These are phyloP conservation scores for Papilio glaucus DNA, from an alignment of 1,140 invertebrate genomes.

Conservation along the genomic window DNA sequence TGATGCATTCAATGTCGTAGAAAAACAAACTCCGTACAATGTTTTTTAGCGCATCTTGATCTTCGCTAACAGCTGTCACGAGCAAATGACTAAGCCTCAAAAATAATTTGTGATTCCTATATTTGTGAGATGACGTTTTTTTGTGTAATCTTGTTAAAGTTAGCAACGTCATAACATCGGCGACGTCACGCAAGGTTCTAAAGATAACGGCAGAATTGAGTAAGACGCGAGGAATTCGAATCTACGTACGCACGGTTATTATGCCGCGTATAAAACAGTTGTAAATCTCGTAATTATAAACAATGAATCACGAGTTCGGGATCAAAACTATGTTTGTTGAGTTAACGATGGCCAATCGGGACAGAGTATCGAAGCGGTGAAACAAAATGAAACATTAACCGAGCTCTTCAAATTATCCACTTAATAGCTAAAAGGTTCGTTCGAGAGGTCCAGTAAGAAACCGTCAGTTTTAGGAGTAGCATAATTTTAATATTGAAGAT, in stretches of 20 bases:
- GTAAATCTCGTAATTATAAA: slow-evolving; percentile 36
- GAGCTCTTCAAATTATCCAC: too few relatives aligned
- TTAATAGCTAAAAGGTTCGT: too few relatives aligned
- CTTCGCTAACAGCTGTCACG: slow-evolving; percentile 4
- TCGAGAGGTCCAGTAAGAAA: too few relatives aligned
- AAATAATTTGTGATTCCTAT: slow-evolving; percentile 12
- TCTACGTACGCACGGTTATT: slow-evolving; percentile 25
- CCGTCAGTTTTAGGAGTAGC: too few relatives aligned
- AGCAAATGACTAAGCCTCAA: slow-evolving; percentile 6
- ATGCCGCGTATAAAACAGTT: slow-evolving; percentile 20
- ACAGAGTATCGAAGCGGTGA: neutral
- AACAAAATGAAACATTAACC: neutral
- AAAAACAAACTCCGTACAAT: slow-evolving; percentile 10
- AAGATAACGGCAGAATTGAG: slow-evolving; percentile 32
- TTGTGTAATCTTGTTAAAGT: slow-evolving; percentile 7
- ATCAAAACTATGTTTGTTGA: neutral
- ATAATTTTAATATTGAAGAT: too few relatives aligned
- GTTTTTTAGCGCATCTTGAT: slow-evolving; percentile 21
- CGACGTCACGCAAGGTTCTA: slow-evolving; percentile 12
- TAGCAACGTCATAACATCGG: neutral
- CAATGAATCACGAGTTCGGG: slow-evolving; percentile 14
- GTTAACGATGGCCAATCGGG: neutral
- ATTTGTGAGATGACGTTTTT: neutral
- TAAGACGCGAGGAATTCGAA: slow-evolving; percentile 34
- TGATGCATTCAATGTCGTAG: slow-evolving; percentile 16